These are phyloP conservation scores for Myrmecobius fasciatus DNA, from an alignment of 2,113 vertebrate species.

Conservation along the genomic window DNA sequence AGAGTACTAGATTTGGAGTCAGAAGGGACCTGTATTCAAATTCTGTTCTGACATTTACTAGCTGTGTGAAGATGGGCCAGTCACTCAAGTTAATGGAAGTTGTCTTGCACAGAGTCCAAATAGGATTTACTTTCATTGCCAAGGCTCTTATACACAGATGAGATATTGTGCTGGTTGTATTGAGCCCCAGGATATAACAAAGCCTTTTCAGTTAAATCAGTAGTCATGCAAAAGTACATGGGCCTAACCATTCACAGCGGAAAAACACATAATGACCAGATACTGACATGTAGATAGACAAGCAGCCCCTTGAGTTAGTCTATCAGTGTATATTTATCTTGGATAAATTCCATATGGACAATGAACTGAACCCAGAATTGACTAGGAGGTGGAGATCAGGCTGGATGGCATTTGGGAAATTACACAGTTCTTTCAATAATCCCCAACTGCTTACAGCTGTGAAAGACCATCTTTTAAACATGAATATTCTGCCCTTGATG, in stretches of 20 bases:
- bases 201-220: background rate
- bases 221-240: background rate
- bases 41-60: background rate
- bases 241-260: background rate
- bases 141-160: background rate
- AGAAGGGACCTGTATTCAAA: background rate
- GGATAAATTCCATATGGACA: background rate
- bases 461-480: background rate
- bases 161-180: background rate
- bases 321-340: background rate
- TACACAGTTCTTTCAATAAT: background rate
- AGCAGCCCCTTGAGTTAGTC: background rate
- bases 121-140: background rate
- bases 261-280: background rate
- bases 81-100: background rate
- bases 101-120: background rate
- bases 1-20: background rate
- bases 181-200: background rate
- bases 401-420: conserved; percentile 1
- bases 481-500: background rate
- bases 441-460: background rate
- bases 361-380: background rate
- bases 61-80: background rate
- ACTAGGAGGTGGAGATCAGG: background rate
- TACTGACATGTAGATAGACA: background rate